Percentiles rank a stretch among this genome's conserved stretches.
Conservation (phyloP, 1,140 invertebrate genomes). For the Meteorus sp. region DNA sequence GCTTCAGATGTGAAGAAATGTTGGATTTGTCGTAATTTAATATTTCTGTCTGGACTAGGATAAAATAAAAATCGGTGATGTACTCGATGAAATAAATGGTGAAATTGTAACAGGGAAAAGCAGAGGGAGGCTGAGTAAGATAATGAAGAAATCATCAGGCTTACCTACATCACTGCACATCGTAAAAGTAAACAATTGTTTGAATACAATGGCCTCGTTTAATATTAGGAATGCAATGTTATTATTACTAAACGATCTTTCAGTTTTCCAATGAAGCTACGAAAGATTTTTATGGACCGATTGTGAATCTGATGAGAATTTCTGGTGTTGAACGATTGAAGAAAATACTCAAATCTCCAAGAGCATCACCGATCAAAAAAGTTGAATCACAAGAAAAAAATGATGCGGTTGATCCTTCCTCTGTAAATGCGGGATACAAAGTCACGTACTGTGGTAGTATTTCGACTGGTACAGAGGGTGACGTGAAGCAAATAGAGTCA, state of each 20-base stretch:
- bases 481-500: slow-evolving; percentile 62
- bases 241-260: not conserved
- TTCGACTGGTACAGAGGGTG: slow-evolving; percentile 54
- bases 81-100: slow-evolving; percentile 68
- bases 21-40: no score
- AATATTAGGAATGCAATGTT: no score
- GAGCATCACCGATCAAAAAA: slow-evolving; percentile 16
- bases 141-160: slow-evolving; percentile 58
- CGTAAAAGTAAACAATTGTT: slow-evolving; percentile 64
- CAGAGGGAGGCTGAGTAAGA: slow-evolving; percentile 57
- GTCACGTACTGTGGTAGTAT: slow-evolving; percentile 58
- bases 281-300: slow-evolving; percentile 48
- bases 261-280: slow-evolving; percentile 39
- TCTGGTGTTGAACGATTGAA: slow-evolving; percentile 43
- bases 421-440: slow-evolving; percentile 47
- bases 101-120: slow-evolving; percentile 54
- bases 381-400: slow-evolving; percentile 14
- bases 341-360: slow-evolving; percentile 34
- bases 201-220: not conserved
- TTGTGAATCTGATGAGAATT: slow-evolving; percentile 43
- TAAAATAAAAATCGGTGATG: slow-evolving; percentile 64
- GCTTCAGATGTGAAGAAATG: no score
- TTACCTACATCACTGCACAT: slow-evolving; percentile 60
- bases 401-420: slow-evolving; percentile 25
- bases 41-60: slow-evolving; percentile 51